Evolutionary conservation across 2,888 invertebrate genomes (phyloP).

Genomic region (Dryobotodes eremita): DNA sequence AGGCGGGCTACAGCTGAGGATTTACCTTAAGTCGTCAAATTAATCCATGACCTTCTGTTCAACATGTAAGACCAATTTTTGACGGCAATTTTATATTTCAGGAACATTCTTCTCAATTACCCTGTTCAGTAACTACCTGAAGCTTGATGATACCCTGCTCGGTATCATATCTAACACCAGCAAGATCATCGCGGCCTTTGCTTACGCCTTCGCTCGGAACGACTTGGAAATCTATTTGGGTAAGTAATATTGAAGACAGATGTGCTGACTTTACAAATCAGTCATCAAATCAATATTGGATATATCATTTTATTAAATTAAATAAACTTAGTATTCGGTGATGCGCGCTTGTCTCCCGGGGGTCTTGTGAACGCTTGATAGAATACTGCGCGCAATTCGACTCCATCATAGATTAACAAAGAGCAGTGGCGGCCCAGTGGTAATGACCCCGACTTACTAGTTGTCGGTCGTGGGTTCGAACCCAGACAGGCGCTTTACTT

Average conservation of each 20-base stretch:
- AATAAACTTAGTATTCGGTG: not conserved
- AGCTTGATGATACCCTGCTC: conserved; percentile 95
- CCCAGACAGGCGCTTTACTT: no score
- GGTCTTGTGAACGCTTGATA: not conserved
- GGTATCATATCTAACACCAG: conserved; percentile 96
- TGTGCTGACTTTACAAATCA: not conserved
- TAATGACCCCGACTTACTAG: no score
- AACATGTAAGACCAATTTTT: not conserved
- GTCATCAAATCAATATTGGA: not conserved
- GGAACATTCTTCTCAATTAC: conserved; percentile 96
- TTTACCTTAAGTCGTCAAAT: not conserved
- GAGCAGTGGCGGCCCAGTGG: no score
- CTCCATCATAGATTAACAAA: not conserved
- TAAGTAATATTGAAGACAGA: conserved; percentile 72
- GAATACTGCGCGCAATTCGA: not conserved
- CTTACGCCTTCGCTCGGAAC: conserved; percentile 95
- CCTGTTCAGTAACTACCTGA: conserved; percentile 94
- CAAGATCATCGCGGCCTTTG: conserved; percentile 95
- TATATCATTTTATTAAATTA: not conserved
- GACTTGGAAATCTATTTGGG: conserved; percentile 95
- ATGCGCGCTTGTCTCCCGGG: not conserved
- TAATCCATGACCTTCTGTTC: not conserved
- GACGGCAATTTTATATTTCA: conserved; percentile 77
- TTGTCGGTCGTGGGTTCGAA: no score
- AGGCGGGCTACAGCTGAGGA: no score